Conservation (phyloP, 2,888 invertebrate species). For the Melieria crassipennis region DNA sequence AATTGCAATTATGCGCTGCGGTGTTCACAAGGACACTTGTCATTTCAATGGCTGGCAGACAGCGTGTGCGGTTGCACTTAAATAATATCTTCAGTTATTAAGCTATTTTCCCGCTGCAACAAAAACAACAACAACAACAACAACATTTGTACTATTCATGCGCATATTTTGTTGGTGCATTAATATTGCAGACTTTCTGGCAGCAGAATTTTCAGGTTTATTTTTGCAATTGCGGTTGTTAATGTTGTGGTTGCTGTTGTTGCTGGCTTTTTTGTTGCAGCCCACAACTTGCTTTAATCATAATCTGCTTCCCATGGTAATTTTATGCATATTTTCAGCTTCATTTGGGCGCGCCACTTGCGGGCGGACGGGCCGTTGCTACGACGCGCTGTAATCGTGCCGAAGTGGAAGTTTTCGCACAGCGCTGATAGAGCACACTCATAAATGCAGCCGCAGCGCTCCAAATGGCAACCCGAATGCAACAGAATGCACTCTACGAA, state of each 20-base stretch:
- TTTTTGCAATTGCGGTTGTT: too few species aligned
- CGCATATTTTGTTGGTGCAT: not conserved
- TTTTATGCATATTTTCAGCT: not conserved
- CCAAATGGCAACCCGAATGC: too few species aligned
- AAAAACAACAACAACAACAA: not conserved
- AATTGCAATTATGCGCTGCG: not conserved
- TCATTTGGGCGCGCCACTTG: not conserved
- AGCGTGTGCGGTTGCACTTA: conserved; percentile 9
- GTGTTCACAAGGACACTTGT: too few species aligned
- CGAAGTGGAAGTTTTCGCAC: conserved; percentile 27
- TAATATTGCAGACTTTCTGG: not conserved
- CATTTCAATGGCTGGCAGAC: conserved; percentile 1
- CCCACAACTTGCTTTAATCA: not conserved
- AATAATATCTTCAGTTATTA: conserved; percentile 7
- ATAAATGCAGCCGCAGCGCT: too few species aligned
- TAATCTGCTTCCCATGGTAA: not conserved
- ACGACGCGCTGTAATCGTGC: conserved; percentile 22
- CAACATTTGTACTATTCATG: not conserved
- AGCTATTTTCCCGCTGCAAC: not conserved
- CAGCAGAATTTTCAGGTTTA: too few species aligned
- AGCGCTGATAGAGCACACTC: conserved; percentile 32
- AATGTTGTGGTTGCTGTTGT: too few species aligned
- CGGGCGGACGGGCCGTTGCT: not conserved
- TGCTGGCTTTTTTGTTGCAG: not conserved
- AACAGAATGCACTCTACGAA: too few species aligned